phyloP scores from a whole-genome alignment of 1,140 invertebrate genomes.

The Oppia nitens region DNA sequence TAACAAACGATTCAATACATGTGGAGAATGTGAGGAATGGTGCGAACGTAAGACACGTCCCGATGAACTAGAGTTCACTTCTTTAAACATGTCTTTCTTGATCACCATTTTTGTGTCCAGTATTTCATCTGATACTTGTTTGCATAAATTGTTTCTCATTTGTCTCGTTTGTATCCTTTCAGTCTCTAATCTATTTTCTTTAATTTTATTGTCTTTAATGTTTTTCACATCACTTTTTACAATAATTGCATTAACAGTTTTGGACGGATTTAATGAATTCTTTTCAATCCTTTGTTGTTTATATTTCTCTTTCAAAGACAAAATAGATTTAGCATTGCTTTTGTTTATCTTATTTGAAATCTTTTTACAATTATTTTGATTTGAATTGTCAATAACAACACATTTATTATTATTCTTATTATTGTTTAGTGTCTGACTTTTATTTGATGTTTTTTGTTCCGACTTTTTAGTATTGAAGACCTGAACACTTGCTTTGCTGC shows the following conservation, averaged over 20 bases:
- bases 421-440: background rate
- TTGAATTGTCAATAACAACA: background rate
- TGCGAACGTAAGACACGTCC: background rate
- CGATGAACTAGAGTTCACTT: background rate
- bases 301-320: conserved; percentile 44
- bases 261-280: conserved; percentile 22
- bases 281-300: conserved; percentile 42
- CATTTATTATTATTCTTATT: background rate
- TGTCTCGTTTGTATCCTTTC: background rate
- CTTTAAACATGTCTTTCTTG: background rate
- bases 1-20: too few relatives aligned
- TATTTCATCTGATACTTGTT: too few relatives aligned
- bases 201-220: background rate
- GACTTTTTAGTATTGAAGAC: background rate
- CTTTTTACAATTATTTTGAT: background rate
- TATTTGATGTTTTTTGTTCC: too few relatives aligned
- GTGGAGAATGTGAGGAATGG: background rate
- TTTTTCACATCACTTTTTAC: background rate
- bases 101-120: too few relatives aligned
- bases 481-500: background rate
- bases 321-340: conserved; percentile 28
- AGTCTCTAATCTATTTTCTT: conserved; percentile 4
- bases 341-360: background rate
- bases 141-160: background rate
- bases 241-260: conserved; percentile 22